phyloP scores from a whole-genome alignment of 2,113 vertebrate species.

The Microcebus lehilahytsara region DNA sequence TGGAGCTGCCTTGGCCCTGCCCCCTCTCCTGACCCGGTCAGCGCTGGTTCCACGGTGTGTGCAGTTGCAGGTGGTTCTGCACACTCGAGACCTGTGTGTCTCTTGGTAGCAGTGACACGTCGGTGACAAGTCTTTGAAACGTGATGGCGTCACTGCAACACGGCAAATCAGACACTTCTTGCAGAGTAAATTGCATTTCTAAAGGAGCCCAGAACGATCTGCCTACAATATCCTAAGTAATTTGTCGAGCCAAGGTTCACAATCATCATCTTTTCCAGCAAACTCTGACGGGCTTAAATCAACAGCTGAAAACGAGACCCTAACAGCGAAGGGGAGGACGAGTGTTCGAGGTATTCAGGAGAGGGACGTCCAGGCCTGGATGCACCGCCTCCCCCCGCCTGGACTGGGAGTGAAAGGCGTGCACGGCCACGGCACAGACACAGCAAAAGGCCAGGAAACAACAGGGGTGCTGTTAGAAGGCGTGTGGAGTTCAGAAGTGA shows the following conservation, averaged over 20 bases:
- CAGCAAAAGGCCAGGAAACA: too few relatives aligned
- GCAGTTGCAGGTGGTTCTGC: neutral
- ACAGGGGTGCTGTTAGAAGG: constrained; percentile 65
- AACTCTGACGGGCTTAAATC: constrained; percentile 11
- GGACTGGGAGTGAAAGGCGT: neutral
- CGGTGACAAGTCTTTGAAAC: neutral
- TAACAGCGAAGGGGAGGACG: neutral
- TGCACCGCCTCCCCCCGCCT: rapidly evolving
- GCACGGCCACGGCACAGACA: too few relatives aligned
- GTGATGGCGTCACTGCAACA: neutral
- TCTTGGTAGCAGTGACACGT: rapidly evolving
- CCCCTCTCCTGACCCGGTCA: rapidly evolving
- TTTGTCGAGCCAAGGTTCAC: neutral
- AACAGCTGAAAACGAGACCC: neutral
- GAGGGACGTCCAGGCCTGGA: neutral
- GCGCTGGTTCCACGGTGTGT: rapidly evolving
- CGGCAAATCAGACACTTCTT: rapidly evolving
- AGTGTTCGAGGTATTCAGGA: neutral
- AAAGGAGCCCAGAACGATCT: neutral
- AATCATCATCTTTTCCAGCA: neutral
- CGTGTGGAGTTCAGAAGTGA: constrained; percentile 79
- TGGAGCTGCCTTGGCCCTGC: rapidly evolving
- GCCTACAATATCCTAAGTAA: neutral
- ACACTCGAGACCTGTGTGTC: rapidly evolving
- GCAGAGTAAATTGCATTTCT: neutral